These are phyloP conservation scores for Tenthredo mesomela DNA, from an alignment of 2,888 invertebrate species.

Conservation along the genomic window DNA sequence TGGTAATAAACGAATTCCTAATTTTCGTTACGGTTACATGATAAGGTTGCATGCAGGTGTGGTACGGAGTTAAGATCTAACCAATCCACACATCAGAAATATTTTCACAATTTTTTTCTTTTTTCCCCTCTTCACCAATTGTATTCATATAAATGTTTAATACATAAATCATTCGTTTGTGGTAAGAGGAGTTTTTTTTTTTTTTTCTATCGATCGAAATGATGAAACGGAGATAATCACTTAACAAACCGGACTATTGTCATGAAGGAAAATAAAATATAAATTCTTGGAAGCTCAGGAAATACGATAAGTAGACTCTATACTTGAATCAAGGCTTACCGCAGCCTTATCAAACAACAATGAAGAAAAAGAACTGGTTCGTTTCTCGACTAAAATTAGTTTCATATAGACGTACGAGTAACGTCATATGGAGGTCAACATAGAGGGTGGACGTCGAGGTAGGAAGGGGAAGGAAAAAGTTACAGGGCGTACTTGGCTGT, in stretches of 20 bases:
- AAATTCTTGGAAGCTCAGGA: not conserved
- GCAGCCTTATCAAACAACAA: constrained; percentile 66
- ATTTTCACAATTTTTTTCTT: not conserved
- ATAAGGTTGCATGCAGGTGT: not conserved
- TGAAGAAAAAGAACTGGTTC: constrained; percentile 55
- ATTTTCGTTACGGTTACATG: constrained; percentile 23
- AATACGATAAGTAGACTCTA: not conserved
- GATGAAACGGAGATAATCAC: not conserved
- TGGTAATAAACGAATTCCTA: not conserved
- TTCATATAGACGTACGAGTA: constrained; percentile 67
- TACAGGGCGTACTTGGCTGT: constrained; percentile 60
- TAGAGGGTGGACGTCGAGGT: constrained; percentile 43
- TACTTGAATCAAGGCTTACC: constrained; percentile 59
- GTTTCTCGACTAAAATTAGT: constrained; percentile 69
- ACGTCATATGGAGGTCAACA: constrained; percentile 65
- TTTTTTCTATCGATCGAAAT: not conserved
- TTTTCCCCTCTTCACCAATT: not conserved
- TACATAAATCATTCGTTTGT: not conserved
- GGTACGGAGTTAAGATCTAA: not conserved
- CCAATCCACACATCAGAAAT: not conserved
- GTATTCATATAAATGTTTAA: not conserved
- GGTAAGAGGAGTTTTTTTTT: not conserved
- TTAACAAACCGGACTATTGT: not conserved
- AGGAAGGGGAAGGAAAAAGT: constrained; percentile 61
- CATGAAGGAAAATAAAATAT: not conserved